Evolutionary conservation across 2,888 invertebrate species (phyloP).

Genomic region (Caenorhabditis sp.): DNA sequence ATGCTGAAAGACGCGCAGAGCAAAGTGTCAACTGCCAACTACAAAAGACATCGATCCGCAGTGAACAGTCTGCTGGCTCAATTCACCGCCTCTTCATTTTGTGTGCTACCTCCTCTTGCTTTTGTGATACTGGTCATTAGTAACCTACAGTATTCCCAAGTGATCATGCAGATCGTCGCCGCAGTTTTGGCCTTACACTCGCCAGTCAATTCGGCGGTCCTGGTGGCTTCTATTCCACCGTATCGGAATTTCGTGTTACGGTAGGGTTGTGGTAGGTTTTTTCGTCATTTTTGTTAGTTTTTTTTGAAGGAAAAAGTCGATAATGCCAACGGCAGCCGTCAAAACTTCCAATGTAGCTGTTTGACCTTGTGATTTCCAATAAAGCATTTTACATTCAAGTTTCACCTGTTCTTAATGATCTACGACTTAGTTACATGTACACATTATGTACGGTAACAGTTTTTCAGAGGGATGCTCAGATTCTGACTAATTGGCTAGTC

Average conservation of each 20-base stretch:
- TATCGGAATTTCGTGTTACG: conserved; percentile 16
- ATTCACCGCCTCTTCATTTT: conserved; percentile 34
- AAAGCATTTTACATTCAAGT: no score
- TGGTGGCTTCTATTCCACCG: conserved; percentile 2
- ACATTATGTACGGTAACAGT: no score
- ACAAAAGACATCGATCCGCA: conserved; percentile 32
- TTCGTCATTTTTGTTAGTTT: no score
- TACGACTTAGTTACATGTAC: no score
- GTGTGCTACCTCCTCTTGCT: conserved; percentile 26
- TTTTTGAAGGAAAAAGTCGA: no score
- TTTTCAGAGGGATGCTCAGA: no score
- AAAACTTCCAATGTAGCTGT: no score
- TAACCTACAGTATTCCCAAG: not conserved
- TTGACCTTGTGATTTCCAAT: no score
- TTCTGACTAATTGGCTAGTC: no score
- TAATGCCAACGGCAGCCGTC: no score
- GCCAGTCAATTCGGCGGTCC: conserved; percentile 2
- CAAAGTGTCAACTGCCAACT: conserved; percentile 17
- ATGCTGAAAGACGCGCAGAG: not conserved
- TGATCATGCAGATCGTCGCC: not conserved
- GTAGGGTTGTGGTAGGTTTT: no score
- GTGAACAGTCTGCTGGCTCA: conserved; percentile 31
- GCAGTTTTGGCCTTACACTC: conserved; percentile 17
- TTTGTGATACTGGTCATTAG: conserved; percentile 15
- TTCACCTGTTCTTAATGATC: no score